Conservation (phyloP, 2,797 vertebrate species). For the Anguilla megastoma region DNA sequence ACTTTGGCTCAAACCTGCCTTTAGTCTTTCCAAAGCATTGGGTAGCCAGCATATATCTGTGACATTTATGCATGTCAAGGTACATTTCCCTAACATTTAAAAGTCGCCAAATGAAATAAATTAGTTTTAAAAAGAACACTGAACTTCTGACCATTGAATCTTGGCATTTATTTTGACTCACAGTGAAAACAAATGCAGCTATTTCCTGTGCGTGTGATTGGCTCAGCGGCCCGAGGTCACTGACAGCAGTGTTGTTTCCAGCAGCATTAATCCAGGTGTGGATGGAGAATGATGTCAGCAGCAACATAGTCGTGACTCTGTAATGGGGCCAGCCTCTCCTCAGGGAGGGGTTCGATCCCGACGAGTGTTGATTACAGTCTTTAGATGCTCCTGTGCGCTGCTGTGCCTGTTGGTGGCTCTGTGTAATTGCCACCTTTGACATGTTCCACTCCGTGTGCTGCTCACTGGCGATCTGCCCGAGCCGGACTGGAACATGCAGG, state of each 20-base stretch:
- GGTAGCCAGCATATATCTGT: neutral
- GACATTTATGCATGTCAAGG: neutral
- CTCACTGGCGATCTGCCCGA: neutral
- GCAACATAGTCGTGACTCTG: neutral
- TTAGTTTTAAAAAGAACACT: neutral
- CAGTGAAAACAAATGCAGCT: neutral
- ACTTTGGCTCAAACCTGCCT: neutral
- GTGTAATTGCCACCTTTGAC: constrained; percentile 9
- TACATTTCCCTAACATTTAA: neutral
- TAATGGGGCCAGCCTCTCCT: neutral
- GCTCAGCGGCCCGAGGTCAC: neutral
- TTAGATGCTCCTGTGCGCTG: neutral
- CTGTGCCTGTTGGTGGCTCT: neutral
- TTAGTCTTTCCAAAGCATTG: neutral
- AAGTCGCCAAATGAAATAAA: neutral
- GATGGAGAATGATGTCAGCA: neutral
- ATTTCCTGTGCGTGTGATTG: neutral
- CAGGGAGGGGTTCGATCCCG: neutral
- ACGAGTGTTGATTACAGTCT: neutral
- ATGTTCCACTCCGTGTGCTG: neutral
- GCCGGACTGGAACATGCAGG: neutral
- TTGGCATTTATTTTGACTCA: neutral
- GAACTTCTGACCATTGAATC: neutral
- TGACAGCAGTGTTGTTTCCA: neutral
- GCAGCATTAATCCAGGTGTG: neutral